Percentiles rank a stretch among this genome's conserved stretches.
Evolutionary conservation across 2,888 invertebrate genomes (phyloP).

Genomic region (Brachylomia viminalis): DNA sequence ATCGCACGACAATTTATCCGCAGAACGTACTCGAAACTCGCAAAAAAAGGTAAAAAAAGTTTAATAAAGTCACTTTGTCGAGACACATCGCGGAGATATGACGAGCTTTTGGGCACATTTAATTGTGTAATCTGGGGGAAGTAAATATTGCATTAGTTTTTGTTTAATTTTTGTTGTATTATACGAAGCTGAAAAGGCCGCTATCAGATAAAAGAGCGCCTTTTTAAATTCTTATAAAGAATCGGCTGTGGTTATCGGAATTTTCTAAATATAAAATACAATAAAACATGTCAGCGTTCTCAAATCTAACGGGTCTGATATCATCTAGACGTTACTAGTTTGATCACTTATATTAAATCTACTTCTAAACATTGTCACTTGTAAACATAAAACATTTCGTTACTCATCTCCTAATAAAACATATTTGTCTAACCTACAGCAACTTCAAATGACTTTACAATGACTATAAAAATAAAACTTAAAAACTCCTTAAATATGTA

Average conservation of each 20-base stretch:
- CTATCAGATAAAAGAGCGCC: background rate
- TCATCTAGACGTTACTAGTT: slow-evolving; percentile 15
- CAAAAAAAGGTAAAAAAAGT: slow-evolving; percentile 84
- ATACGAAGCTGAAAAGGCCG: background rate
- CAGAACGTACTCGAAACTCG: slow-evolving; percentile 73
- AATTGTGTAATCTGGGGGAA: slow-evolving; percentile 50
- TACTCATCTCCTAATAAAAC: slow-evolving; percentile 27
- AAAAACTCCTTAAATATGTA: slow-evolving; percentile 20
- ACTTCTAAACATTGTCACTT: slow-evolving; percentile 1
- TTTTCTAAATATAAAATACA: background rate
- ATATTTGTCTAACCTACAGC: slow-evolving; percentile 9
- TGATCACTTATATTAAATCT: slow-evolving; percentile 10
- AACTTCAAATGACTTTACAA: slow-evolving; percentile 37
- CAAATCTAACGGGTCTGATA: slow-evolving; percentile 11
- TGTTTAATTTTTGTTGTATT: slow-evolving; percentile 13
- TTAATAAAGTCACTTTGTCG: slow-evolving; percentile 80
- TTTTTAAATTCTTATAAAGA: background rate
- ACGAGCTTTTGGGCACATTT: slow-evolving; percentile 55
- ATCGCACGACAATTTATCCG: slow-evolving; percentile 86
- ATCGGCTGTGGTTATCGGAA: background rate
- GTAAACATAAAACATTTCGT: slow-evolving; percentile 12
- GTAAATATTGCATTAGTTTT: slow-evolving; percentile 57
- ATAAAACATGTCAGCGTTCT: slow-evolving; percentile 22
- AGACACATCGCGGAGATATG: slow-evolving; percentile 64
- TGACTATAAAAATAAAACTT: slow-evolving; percentile 24